Evolutionary conservation across 2,797 vertebrate genomes (phyloP).

Genomic region (Artibeus lituratus): DNA sequence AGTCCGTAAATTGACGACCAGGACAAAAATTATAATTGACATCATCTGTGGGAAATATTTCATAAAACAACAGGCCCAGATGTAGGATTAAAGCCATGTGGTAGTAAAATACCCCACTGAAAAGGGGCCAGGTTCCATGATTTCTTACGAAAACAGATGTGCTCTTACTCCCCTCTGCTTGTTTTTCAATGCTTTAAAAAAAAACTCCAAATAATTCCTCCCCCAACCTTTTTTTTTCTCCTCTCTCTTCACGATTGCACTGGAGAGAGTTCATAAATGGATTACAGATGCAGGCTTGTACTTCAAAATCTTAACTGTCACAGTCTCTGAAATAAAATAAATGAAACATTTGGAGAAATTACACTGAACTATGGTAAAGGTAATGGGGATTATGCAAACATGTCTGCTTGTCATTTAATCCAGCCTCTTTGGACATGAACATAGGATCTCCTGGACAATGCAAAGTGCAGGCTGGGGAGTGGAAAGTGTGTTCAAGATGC

Average conservation of each 20-base stretch:
- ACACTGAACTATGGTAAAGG: constrained; percentile 84
- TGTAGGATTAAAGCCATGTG: constrained; percentile 93
- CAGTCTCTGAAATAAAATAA: constrained; percentile 86
- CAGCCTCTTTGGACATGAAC: constrained; percentile 77
- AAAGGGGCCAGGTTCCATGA: constrained; percentile 90
- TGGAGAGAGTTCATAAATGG: constrained; percentile 88
- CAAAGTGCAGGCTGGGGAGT: constrained; percentile 41
- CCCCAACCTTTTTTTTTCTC: background rate
- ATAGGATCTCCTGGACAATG: constrained; percentile 64
- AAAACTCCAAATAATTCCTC: constrained; percentile 70
- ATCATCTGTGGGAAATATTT: constrained; percentile 96
- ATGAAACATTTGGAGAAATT: constrained; percentile 87
- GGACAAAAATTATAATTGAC: constrained; percentile 93
- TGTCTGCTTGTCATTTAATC: constrained; percentile 82
- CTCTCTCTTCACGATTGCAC: constrained; percentile 78
- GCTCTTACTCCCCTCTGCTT: constrained; percentile 86
- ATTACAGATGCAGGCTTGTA: constrained; percentile 88
- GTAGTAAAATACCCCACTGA: constrained; percentile 93
- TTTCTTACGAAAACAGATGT: constrained; percentile 93
- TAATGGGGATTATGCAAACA: constrained; percentile 83
- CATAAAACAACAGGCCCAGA: constrained; percentile 94
- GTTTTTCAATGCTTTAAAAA: constrained; percentile 85
- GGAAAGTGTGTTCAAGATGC: constrained; percentile 39
- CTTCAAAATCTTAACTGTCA: constrained; percentile 88
- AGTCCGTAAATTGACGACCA: constrained; percentile 91